Percentiles rank a stretch among this genome's conserved stretches.
Evolutionary conservation across 2,113 vertebrate species (phyloP).

Genomic region (Nothocercus julius): DNA sequence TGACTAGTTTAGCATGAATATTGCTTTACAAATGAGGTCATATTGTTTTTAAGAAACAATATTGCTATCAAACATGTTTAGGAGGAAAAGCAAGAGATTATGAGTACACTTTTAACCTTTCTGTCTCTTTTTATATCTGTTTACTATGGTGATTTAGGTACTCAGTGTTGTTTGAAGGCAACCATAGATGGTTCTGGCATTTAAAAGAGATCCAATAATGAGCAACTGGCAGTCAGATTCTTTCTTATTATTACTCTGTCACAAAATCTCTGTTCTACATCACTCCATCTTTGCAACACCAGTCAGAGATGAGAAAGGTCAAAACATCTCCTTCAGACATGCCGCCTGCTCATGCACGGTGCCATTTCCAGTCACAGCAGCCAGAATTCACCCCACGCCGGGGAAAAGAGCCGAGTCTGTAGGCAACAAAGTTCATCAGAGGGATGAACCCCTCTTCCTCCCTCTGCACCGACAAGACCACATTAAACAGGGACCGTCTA

Average conservation of each 20-base stretch:
- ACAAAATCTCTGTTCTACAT: slow-evolving; percentile 72
- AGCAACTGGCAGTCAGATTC: slow-evolving; percentile 67
- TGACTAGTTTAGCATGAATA: slow-evolving; percentile 85
- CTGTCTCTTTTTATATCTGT: slow-evolving; percentile 79
- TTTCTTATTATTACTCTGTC: slow-evolving; percentile 74
- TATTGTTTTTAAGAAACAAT: slow-evolving; percentile 86
- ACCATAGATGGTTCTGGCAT: slow-evolving; percentile 73
- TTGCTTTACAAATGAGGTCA: slow-evolving; percentile 86
- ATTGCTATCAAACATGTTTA: slow-evolving; percentile 79
- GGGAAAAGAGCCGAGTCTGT: not conserved
- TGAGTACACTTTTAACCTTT: slow-evolving; percentile 80
- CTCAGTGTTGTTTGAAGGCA: slow-evolving; percentile 72
- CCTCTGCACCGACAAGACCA: not conserved
- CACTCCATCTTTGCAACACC: slow-evolving; percentile 59
- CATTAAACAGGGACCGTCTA: not conserved
- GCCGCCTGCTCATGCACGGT: not conserved
- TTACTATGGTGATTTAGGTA: slow-evolving; percentile 72
- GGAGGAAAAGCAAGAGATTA: slow-evolving; percentile 76
- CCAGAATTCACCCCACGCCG: not conserved
- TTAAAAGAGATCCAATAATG: slow-evolving; percentile 68
- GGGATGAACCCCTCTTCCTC: not conserved
- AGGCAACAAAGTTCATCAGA: accelerated
- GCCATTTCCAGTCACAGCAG: not conserved
- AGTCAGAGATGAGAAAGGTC: slow-evolving; percentile 69
- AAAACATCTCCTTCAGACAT: slow-evolving; percentile 17